A percentile compares a stretch with the other conserved stretches of the same genome.
phyloP scores from a whole-genome alignment of 2,888 invertebrate genomes.

The Tetranychus truncatus region DNA sequence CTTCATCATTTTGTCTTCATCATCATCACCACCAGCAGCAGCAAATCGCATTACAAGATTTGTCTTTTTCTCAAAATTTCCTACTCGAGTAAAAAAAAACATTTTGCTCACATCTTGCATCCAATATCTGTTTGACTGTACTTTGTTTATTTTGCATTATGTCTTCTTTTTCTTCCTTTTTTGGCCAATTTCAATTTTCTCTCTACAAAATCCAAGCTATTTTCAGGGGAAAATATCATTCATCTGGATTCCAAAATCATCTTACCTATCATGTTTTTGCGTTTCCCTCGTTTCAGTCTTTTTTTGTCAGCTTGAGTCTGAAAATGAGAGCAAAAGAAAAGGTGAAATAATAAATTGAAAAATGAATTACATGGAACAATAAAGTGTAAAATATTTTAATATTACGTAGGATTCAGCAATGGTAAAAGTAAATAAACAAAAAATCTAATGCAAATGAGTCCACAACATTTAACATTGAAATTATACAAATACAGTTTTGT shows the following conservation, averaged over 20 bases:
- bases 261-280: background rate
- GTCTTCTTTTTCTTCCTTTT: background rate
- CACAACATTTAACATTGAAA: background rate
- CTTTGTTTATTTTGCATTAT: background rate
- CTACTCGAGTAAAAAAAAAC: background rate
- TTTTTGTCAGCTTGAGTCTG: background rate
- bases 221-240: background rate
- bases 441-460: background rate
- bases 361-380: background rate
- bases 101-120: background rate
- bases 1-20: background rate
- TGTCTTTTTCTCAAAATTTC: background rate
- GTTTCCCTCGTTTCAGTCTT: background rate
- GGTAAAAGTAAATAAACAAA: background rate
- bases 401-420: background rate
- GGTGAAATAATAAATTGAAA: background rate
- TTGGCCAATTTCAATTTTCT: background rate
- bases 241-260: background rate
- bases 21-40: background rate
- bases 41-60: background rate
- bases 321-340: background rate
- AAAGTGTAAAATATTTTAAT: background rate
- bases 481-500: background rate
- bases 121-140: background rate
- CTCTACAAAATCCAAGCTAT: background rate